Evolutionary conservation across 1,140 invertebrate genomes (phyloP), one percentile per base, ranked within the genome.

Genomic region (Muscidifurax raptorellus): DNA sequence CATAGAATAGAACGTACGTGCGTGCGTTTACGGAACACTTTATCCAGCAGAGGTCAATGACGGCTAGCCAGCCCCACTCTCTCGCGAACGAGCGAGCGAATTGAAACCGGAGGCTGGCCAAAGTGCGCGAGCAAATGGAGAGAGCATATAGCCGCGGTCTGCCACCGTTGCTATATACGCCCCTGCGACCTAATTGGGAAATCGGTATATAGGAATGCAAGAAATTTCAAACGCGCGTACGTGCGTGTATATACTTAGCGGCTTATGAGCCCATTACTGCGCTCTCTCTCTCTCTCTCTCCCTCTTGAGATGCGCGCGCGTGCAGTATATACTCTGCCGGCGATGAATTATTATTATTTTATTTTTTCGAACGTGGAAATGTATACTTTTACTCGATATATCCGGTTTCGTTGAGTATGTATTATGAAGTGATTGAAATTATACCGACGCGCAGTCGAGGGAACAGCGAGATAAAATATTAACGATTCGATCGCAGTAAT

Each of bases 181-280:
- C 22, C 47, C 18, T 25, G 22, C 72, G 78, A 77, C 87, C 87
- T 88, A 88, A 89, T 89, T 89, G 86, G 83, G 78, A 80, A 87
- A 85, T 85, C 71, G 84, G 84, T 84, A 88, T 78, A 79, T 87
- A 59, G 87, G 87, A 87, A 87, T 83, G 86, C 87, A 86, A 89
- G 87, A 87, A 88, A 89, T 88, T 86, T 85, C 83, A 86, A 86
- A 81, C 85, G 79, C 80, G 82, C 66, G 12, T 74, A 28, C 27
- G 28, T n/a, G n/a, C 3, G 67, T 4, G 15, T 7, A 30, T 77
- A 12, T 59, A 59, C 15, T 22, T 52, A 52, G 2, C 1, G 13
- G 13, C 9, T 2, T 47, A 10, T 15, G 44, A 47, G 44, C 47
- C 13, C 47, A 18, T 52, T 52, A 52, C 1, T 18, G 15, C 15